A percentile compares a stretch with the other conserved stretches of the same genome.
phyloP scores from a whole-genome alignment of 1,140 invertebrate species.

The Oppia nitens region DNA sequence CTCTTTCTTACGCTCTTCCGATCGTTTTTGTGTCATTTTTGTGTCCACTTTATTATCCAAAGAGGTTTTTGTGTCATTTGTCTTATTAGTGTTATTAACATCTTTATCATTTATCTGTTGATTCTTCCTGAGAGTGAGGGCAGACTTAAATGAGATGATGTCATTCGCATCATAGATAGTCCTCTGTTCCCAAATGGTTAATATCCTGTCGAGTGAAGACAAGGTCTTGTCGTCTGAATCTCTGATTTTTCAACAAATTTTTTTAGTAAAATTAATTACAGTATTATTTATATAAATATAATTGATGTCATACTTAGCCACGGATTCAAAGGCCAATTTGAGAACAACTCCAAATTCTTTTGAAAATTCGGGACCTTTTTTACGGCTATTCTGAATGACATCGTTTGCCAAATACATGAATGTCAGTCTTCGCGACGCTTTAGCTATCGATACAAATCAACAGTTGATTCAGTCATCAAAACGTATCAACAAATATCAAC shows the following conservation, averaged over 20 bases:
- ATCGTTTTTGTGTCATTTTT: background rate
- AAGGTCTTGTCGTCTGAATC: slow-evolving; percentile 53
- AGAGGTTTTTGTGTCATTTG: no score
- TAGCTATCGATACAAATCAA: slow-evolving; percentile 18
- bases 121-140: background rate
- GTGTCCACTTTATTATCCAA: no score
- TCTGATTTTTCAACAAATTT: slow-evolving; percentile 80
- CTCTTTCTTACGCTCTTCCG: background rate
- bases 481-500: no score
- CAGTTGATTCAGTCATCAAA: background rate
- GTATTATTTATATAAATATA: slow-evolving; percentile 72
- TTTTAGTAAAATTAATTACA: slow-evolving; percentile 75
- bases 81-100: background rate
- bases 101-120: background rate
- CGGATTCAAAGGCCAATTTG: slow-evolving; percentile 59
- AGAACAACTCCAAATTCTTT: slow-evolving; percentile 61
- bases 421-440: slow-evolving; percentile 38
- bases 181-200: slow-evolving; percentile 84
- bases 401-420: slow-evolving; percentile 97
- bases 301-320: slow-evolving; percentile 84
- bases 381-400: slow-evolving; percentile 94
- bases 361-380: slow-evolving; percentile 89
- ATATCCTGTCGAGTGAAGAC: slow-evolving; percentile 58
- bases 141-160: slow-evolving; percentile 45
- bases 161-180: slow-evolving; percentile 72